Evolutionary conservation across 2,797 vertebrate genomes (phyloP).

Genomic region (Natrix natrix): DNA sequence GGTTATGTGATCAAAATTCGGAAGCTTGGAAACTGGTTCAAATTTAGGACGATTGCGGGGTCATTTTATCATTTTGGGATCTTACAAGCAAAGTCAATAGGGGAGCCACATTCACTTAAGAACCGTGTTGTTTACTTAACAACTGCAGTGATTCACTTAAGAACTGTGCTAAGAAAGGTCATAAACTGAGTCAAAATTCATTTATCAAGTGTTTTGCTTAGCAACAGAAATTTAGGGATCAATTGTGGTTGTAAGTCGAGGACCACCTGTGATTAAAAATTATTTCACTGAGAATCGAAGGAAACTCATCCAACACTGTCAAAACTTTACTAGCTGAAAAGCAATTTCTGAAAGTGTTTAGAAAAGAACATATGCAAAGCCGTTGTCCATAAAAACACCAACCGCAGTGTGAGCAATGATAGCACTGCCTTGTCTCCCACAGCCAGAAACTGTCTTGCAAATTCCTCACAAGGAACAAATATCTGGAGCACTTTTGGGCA

Average conservation of each 20-base stretch:
- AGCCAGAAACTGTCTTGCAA: background rate
- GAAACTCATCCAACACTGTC: background rate
- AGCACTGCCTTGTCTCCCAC: background rate
- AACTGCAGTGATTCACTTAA: background rate
- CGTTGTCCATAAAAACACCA: background rate
- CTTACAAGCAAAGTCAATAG: background rate
- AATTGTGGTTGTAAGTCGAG: background rate
- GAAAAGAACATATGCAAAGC: background rate
- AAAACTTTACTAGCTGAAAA: background rate
- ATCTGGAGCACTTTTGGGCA: background rate
- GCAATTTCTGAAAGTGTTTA: background rate
- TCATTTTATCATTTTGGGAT: background rate
- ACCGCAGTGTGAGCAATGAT: background rate
- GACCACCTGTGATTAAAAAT: background rate
- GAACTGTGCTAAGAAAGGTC: background rate
- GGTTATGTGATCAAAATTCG: background rate
- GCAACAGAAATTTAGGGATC: background rate
- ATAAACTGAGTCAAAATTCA: background rate
- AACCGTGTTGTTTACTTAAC: background rate
- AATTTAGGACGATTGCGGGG: background rate
- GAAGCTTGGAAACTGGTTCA: background rate
- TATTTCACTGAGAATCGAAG: background rate
- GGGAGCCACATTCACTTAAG: background rate
- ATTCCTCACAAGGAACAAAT: background rate
- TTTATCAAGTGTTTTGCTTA: background rate